Base-by-base conservation (phyloP, 2,888 invertebrate species). In the Drosophila mulleri region DNA sequence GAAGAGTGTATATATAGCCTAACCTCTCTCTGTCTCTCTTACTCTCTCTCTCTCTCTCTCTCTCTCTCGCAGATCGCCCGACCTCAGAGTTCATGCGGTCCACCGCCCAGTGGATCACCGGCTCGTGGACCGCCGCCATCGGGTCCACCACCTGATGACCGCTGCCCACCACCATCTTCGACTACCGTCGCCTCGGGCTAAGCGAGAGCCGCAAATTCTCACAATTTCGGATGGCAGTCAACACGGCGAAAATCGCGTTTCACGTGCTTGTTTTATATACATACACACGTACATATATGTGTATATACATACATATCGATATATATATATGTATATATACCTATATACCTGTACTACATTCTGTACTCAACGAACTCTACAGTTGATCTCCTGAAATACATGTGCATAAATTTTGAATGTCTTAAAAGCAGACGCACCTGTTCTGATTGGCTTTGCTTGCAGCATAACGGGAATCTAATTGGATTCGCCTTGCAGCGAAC, bases 81-180 rank as follows among this genome's bases (percentile, higher is more conserved):
- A 23, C 87, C 83, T 2, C 88, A 88, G 52, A 71, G 64, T 29
- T 83, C 86, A 0, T 78, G 72, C n/a, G 78, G 88, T 9, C 54
- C 88, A 0, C 88, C 83, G 6, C 73, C 88, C 1, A 75, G 67
- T 23, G 82, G 85, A 5, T 66, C 85, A 0, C 83, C 83, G 3
- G 83, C 83, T 14, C 75, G 48, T 7, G 83, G 83, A 8, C 50
- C 86, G 1, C 80, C 72, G 0, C 88, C 83, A 2, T 56, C 85
- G 16, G 88, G 79, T 4, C 75, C 67, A 12, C 88, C 88, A 8
- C 87, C 82, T 14, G 76, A 70, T 5, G 73, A 70, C 35, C 87
- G 66, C 14, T 72, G 77, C 7, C 44, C 54, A n/a, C 56, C 73
- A 1, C 77, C 79, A 1, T 63, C 70, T 1, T 35, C 77, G 12